A percentile compares a stretch with the other conserved stretches of the same genome.
Evolutionary conservation across 2,888 invertebrate species (phyloP).

Genomic region (Ophion obscuratus): DNA sequence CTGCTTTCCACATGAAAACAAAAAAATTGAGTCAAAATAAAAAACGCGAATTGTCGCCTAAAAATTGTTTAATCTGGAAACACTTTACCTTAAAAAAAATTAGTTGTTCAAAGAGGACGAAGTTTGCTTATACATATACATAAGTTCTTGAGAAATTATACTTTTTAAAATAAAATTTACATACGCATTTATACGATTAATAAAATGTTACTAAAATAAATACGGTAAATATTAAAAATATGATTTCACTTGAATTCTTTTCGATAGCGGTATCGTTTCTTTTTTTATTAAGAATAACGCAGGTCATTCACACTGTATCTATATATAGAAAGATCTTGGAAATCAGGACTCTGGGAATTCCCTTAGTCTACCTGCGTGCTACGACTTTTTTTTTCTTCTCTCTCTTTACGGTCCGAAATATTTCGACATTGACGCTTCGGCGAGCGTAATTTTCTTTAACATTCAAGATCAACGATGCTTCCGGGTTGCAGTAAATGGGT

Average conservation of each 20-base stretch:
- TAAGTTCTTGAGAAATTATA: too few species aligned
- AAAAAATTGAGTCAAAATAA: too few species aligned
- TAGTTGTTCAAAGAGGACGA: too few species aligned
- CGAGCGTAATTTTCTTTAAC: constrained; percentile 13
- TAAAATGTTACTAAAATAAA: background rate
- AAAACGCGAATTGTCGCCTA: too few species aligned
- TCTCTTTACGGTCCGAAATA: background rate
- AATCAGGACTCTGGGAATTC: constrained; percentile 21
- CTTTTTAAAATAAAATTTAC: too few species aligned
- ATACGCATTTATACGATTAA: too few species aligned
- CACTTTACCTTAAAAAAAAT: too few species aligned
- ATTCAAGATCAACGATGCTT: constrained; percentile 18
- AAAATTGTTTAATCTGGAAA: too few species aligned
- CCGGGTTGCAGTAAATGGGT: constrained; percentile 1
- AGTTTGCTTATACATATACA: too few species aligned
- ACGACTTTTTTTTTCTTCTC: background rate
- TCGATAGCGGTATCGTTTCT: background rate
- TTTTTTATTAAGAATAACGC: background rate
- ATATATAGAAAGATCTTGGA: background rate
- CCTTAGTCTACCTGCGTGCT: background rate
- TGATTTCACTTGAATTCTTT: background rate
- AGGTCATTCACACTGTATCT: background rate
- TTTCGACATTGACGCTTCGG: background rate
- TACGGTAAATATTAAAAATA: background rate
- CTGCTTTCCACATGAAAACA: too few species aligned